These are phyloP conservation scores for Campylomormyrus tamandua DNA, from an alignment of 2,113 vertebrate genomes.

Conservation along the genomic window DNA sequence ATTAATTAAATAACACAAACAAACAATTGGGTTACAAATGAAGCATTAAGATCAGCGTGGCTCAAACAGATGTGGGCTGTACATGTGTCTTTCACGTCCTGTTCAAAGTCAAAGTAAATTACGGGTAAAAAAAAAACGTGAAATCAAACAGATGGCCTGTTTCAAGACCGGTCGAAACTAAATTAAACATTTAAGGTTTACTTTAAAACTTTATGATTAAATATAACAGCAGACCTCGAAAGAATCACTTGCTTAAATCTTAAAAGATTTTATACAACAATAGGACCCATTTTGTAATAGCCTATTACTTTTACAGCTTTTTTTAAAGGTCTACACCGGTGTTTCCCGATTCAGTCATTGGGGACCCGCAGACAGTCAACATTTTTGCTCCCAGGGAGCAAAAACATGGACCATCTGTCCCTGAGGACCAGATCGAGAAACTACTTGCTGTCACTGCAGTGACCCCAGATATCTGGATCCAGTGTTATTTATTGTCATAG, in stretches of 20 bases:
- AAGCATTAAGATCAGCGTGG: conserved; percentile 5
- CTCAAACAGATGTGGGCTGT: background rate
- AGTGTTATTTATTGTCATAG: background rate
- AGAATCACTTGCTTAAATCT: conserved; percentile 14
- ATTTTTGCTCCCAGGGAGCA: background rate
- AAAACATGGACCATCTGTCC: background rate
- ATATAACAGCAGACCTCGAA: conserved; percentile 30
- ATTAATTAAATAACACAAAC: background rate
- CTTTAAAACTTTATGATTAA: conserved; percentile 56
- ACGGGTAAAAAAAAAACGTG: conserved; percentile 29
- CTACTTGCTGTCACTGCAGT: background rate
- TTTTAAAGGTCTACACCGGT: background rate
- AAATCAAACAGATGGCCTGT: conserved; percentile 53
- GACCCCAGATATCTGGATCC: background rate
- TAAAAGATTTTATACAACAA: background rate
- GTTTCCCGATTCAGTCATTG: background rate
- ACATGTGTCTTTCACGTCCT: background rate
- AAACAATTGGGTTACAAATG: background rate
- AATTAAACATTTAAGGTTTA: conserved; percentile 54
- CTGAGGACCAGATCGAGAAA: background rate
- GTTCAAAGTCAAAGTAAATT: background rate
- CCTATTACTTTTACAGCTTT: background rate
- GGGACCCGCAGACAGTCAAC: background rate
- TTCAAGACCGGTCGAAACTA: conserved; percentile 35
- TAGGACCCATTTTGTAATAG: background rate